Conservation (phyloP, 64 coral and sea anemone genomes). For the Orbicella faveolata region DNA sequence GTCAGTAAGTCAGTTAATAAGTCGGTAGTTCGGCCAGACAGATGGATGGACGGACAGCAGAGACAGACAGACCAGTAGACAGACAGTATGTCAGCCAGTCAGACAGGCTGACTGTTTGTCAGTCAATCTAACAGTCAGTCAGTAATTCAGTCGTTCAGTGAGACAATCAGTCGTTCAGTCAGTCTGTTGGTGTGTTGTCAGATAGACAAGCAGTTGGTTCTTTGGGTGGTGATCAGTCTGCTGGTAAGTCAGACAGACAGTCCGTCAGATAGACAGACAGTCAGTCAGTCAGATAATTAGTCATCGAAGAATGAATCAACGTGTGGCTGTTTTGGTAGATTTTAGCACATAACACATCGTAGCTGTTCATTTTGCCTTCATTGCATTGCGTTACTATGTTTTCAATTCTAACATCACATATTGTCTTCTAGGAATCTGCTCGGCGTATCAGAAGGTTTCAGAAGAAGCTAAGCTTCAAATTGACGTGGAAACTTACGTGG, state of each 20-base stretch:
- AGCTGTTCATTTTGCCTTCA: no score
- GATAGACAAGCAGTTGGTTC: background rate
- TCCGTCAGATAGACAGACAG: no score
- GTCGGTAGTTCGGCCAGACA: background rate
- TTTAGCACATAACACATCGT: no score
- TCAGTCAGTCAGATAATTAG: no score
- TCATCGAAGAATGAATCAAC: no score
- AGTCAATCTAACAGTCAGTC: background rate
- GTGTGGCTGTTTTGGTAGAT: no score
- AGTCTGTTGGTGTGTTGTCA: background rate
- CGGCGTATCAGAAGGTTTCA: constrained; percentile 96
- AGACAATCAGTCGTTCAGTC: no score
- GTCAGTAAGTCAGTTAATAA: background rate
- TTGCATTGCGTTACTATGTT: no score
- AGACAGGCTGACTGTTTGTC: background rate
- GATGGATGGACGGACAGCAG: background rate
- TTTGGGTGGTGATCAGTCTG: background rate
- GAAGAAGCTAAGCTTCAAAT: constrained; percentile 96
- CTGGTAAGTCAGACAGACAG: no score
- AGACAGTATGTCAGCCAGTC: background rate
- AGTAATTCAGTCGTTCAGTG: background rate
- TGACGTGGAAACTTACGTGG: constrained; percentile 94
- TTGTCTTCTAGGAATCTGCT: constrained; percentile 75
- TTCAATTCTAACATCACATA: no score
- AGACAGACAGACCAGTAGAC: no score